Percentiles rank a stretch among this genome's conserved stretches.
Conservation (phyloP, 2,888 invertebrate genomes). For the Laothoe populi region DNA sequence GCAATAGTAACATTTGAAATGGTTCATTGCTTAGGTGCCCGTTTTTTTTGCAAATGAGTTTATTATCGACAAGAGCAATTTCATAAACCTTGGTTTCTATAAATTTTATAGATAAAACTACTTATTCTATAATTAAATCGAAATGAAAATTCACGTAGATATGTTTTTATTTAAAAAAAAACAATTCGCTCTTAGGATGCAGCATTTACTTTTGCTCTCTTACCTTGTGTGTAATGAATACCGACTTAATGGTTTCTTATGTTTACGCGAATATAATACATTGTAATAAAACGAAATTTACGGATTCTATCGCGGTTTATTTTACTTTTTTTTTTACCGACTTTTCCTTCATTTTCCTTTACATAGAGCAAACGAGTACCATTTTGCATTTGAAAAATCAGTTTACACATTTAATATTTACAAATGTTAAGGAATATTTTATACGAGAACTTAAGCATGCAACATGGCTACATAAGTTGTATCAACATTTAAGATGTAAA, state of each 20-base stretch:
- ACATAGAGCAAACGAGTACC: conserved; percentile 2
- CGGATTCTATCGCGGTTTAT: too few relatives aligned
- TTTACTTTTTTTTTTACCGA: too few relatives aligned
- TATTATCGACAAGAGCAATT: background rate
- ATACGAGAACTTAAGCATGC: background rate
- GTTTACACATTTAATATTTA: conserved; percentile 7
- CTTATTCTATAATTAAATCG: background rate
- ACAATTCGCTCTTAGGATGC: background rate
- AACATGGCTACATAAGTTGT: conserved; percentile 14
- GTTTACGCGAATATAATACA: too few relatives aligned
- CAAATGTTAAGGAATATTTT: conserved; percentile 27
- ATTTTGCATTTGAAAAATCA: background rate
- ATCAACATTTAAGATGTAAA: conserved; percentile 5
- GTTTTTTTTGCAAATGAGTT: too few relatives aligned
- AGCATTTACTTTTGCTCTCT: background rate
- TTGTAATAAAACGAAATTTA: too few relatives aligned
- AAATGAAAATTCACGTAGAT: background rate
- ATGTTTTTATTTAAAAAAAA: conserved; percentile 11
- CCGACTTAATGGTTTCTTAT: too few relatives aligned
- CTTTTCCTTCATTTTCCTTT: background rate
- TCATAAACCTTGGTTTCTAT: background rate
- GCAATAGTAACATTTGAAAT: too few relatives aligned
- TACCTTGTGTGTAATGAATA: background rate
- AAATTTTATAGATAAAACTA: background rate
- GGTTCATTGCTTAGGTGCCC: too few relatives aligned